These are phyloP conservation scores for Siniperca undulata DNA, from an alignment of 2,797 vertebrate genomes.

Conservation along the genomic window DNA sequence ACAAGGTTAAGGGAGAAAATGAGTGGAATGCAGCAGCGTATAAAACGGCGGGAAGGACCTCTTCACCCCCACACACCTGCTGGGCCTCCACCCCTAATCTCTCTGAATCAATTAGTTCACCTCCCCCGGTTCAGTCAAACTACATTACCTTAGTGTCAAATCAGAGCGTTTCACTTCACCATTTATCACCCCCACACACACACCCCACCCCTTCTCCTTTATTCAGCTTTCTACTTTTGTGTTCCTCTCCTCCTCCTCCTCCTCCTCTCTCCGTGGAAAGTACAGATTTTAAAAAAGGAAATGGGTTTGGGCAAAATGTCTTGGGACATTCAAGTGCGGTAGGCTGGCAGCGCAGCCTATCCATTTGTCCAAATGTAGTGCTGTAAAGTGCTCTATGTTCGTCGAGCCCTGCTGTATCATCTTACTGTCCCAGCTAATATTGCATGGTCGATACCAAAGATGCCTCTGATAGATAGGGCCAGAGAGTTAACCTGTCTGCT, in stretches of 20 bases:
- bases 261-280: conserved; percentile 56
- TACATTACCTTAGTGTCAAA: conserved; percentile 80
- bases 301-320: conserved; percentile 69
- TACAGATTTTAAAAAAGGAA: conserved; percentile 69
- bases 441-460: conserved; percentile 81
- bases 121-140: conserved; percentile 79
- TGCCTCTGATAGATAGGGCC: conserved; percentile 80
- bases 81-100: conserved; percentile 82
- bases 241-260: conserved; percentile 14
- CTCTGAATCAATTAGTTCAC: conserved; percentile 88
- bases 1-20: conserved; percentile 77
- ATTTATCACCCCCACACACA: conserved; percentile 41
- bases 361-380: conserved; percentile 75
- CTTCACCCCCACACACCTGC: conserved; percentile 78
- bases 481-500: conserved; percentile 80
- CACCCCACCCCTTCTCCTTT: conserved; percentile 35
- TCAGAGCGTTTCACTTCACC: conserved; percentile 70
- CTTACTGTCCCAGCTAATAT: conserved; percentile 80
- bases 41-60: conserved; percentile 74
- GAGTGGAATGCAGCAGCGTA: conserved; percentile 78
- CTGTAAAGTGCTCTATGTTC: conserved; percentile 76
- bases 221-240: conserved; percentile 60
- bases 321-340: conserved; percentile 67
- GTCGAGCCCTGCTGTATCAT: conserved; percentile 67
- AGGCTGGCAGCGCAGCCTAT: conserved; percentile 56